Percentiles rank a stretch among this genome's conserved stretches.
Conservation (phyloP, 1,140 invertebrate genomes). For the Pygmarrhopalites habei region DNA sequence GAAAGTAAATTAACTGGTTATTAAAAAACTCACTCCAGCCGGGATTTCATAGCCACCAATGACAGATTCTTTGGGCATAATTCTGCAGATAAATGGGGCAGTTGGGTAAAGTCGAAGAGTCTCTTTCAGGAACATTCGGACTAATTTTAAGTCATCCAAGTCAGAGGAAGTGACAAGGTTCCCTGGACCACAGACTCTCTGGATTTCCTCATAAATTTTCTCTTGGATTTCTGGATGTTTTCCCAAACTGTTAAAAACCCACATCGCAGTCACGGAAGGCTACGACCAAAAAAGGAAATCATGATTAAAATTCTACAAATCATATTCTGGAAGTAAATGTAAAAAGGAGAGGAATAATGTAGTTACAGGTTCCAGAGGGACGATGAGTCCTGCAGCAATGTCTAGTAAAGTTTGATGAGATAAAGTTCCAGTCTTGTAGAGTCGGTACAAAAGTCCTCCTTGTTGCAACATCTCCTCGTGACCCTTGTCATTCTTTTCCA, state of each 20-base stretch:
- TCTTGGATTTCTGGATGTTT: not conserved
- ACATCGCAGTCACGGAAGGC: not conserved
- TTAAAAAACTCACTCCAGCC: not conserved
- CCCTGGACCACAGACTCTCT: not conserved
- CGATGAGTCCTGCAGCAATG: too few relatives aligned
- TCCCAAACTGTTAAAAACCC: not conserved
- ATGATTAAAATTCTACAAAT: not conserved
- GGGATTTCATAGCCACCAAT: constrained; percentile 1
- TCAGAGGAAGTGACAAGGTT: not conserved
- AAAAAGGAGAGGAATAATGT: not conserved
- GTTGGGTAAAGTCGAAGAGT: not conserved
- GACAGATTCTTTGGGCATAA: not conserved
- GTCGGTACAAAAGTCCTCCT: not conserved
- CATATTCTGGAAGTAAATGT: not conserved
- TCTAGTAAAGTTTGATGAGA: too few relatives aligned
- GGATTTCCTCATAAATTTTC: constrained; percentile 3
- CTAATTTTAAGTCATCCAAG: not conserved
- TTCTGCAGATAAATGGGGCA: not conserved
- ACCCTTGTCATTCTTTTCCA: too few relatives aligned
- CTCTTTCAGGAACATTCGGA: not conserved
- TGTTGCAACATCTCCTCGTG: too few relatives aligned
- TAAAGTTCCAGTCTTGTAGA: too few relatives aligned
- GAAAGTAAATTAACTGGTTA: not conserved
- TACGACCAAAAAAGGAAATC: not conserved
- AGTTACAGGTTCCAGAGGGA: too few relatives aligned